These are phyloP conservation scores for Chaetodon auriga DNA, from an alignment of 2,113 vertebrate species.

Conservation along the genomic window DNA sequence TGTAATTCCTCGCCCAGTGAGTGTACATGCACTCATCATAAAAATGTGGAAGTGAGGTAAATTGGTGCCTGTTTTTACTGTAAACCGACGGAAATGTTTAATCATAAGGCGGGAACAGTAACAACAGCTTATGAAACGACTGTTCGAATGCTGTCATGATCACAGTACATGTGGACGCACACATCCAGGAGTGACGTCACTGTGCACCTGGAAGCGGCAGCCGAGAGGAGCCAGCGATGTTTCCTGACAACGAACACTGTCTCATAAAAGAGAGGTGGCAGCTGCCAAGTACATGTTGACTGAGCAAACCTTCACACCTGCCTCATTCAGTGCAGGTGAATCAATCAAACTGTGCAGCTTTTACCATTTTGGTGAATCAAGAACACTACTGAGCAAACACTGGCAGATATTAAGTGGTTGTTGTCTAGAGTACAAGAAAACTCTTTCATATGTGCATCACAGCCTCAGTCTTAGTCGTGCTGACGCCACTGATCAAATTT, in stretches of 20 bases:
- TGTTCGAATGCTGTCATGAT: not conserved
- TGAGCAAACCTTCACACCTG: constrained; percentile 62
- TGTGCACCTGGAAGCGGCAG: constrained; percentile 44
- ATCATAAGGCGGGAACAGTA: not conserved
- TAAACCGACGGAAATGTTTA: not conserved
- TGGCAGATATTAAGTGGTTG: not conserved
- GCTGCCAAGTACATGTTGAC: constrained; percentile 55
- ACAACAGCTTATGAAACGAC: not conserved
- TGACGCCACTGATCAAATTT: not conserved
- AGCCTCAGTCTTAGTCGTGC: not conserved
- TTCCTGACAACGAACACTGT: constrained; percentile 27
- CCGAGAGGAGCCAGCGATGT: not conserved
- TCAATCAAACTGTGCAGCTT: constrained; percentile 9
- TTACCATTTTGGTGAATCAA: constrained; percentile 1
- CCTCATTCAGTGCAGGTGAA: constrained; percentile 22
- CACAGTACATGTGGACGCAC: not conserved
- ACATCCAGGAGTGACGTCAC: constrained; percentile 41
- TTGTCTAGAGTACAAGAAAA: constrained; percentile 2
- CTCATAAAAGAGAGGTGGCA: constrained; percentile 57
- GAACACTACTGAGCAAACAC: constrained; percentile 13
- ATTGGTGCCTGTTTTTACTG: not conserved
- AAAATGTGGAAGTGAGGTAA: constrained; percentile 20
- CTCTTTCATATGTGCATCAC: not conserved
- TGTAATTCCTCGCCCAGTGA: not conserved
- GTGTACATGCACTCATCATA: not conserved